Percentiles rank a stretch among this genome's conserved stretches.
Evolutionary conservation across 2,113 vertebrate genomes (phyloP).

Genomic region (Hemiscyllium ocellatum): DNA sequence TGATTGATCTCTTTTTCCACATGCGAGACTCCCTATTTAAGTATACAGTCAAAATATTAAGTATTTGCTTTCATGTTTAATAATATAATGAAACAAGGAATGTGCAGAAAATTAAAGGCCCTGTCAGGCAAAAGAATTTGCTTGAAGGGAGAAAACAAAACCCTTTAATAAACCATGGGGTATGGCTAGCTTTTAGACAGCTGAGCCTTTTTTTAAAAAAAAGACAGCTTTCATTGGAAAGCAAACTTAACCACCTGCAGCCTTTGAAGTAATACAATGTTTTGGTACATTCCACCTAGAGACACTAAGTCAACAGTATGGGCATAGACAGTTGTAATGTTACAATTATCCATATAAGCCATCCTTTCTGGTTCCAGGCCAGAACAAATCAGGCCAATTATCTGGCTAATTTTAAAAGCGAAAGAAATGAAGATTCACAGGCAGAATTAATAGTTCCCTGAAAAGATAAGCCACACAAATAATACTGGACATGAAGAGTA

Average conservation of each 20-base stretch:
- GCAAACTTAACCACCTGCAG: not conserved
- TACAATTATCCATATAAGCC: not conserved
- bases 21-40: not conserved
- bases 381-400: not conserved
- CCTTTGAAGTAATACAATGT: not conserved
- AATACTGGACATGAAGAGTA: not conserved
- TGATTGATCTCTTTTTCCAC: not conserved
- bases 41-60: not conserved
- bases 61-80: conserved; percentile 25
- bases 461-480: not conserved
- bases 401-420: not conserved
- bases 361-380: not conserved
- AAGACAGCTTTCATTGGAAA: not conserved
- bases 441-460: not conserved
- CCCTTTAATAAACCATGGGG: not conserved
- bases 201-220: not conserved
- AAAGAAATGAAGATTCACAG: not conserved
- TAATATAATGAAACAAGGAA: not conserved
- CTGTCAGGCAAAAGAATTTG: too few species aligned
- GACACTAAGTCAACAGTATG: not conserved
- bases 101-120: conserved; percentile 1
- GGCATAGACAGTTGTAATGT: not conserved
- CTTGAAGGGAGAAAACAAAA: not conserved
- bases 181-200: not conserved
- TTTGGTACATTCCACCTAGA: not conserved